Evolutionary conservation across 2,888 invertebrate species (phyloP).

Genomic region (Ypsolopha scabrella): DNA sequence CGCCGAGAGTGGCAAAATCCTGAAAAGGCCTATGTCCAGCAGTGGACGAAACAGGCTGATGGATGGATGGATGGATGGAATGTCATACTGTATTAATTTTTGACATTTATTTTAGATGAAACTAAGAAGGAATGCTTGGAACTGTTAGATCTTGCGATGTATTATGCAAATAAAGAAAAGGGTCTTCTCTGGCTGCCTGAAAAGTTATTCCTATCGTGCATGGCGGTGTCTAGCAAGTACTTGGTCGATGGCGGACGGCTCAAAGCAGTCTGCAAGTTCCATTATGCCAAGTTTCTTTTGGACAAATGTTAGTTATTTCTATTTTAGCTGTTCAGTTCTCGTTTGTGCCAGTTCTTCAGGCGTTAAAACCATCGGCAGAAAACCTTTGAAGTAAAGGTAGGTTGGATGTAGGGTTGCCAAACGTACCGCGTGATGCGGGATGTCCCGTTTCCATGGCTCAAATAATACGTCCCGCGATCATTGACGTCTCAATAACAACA

Average conservation of each 20-base stretch:
- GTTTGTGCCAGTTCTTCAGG: background rate
- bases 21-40: too few relatives aligned
- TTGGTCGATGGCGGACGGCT: slow-evolving; percentile 56
- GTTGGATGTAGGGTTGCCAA: too few relatives aligned
- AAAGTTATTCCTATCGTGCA: slow-evolving; percentile 57
- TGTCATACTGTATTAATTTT: too few relatives aligned
- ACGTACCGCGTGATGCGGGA: too few relatives aligned
- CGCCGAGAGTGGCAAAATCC: too few relatives aligned
- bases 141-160: slow-evolving; percentile 45
- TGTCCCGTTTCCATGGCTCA: too few relatives aligned
- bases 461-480: too few relatives aligned
- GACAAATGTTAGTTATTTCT: slow-evolving; percentile 56
- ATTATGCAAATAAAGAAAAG: slow-evolving; percentile 49
- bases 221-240: slow-evolving; percentile 51
- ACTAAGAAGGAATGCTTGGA: slow-evolving; percentile 46
- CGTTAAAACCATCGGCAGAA: background rate
- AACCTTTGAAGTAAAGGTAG: background rate
- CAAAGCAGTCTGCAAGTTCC: slow-evolving; percentile 60
- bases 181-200: slow-evolving; percentile 71
- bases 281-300: slow-evolving; percentile 63
- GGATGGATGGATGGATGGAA: too few relatives aligned
- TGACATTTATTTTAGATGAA: slow-evolving; percentile 26
- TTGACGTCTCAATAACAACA: too few relatives aligned
- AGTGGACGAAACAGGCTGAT: too few relatives aligned
- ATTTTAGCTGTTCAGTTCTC: background rate